Conservation (phyloP, 2,797 vertebrate species). For the Enteromius trimaculatus region DNA sequence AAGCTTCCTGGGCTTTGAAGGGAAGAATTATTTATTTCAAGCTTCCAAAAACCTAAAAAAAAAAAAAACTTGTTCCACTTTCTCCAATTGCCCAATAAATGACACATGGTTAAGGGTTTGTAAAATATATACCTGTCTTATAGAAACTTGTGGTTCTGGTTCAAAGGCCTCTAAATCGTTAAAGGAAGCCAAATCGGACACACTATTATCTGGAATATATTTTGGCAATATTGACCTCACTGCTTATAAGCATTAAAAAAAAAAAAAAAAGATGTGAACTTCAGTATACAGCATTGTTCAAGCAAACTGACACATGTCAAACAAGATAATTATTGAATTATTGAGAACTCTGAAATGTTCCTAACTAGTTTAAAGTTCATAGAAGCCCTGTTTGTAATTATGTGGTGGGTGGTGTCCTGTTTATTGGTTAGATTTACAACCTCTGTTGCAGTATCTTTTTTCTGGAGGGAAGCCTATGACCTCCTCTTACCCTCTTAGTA, state of each 20-base stretch:
- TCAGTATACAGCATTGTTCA: conserved; percentile 23
- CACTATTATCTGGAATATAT: conserved; percentile 19
- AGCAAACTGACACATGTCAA: conserved; percentile 25
- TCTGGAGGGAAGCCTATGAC: conserved; percentile 23
- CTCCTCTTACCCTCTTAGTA: conserved; percentile 20
- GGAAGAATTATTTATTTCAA: conserved; percentile 16
- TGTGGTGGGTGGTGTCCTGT: conserved; percentile 45
- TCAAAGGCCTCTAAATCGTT: not conserved
- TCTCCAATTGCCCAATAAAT: conserved; percentile 37
- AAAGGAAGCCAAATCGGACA: not conserved
- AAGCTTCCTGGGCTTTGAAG: conserved; percentile 4
- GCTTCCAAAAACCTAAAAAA: conserved; percentile 20
- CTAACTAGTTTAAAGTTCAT: conserved; percentile 39
- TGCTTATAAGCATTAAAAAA: conserved; percentile 5
- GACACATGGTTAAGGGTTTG: conserved; percentile 17
- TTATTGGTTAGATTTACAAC: conserved; percentile 55
- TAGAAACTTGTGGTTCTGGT: conserved; percentile 12
- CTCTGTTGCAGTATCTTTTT: conserved; percentile 44
- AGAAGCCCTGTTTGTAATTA: conserved; percentile 58
- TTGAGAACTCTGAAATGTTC: not conserved
- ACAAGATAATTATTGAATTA: conserved; percentile 12
- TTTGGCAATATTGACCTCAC: conserved; percentile 25
- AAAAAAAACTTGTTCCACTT: conserved; percentile 20
- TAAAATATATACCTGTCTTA: conserved; percentile 21
- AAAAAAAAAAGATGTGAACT: not conserved